Conservation (phyloP, 2,888 invertebrate genomes). For the Ophion slaviceki region DNA sequence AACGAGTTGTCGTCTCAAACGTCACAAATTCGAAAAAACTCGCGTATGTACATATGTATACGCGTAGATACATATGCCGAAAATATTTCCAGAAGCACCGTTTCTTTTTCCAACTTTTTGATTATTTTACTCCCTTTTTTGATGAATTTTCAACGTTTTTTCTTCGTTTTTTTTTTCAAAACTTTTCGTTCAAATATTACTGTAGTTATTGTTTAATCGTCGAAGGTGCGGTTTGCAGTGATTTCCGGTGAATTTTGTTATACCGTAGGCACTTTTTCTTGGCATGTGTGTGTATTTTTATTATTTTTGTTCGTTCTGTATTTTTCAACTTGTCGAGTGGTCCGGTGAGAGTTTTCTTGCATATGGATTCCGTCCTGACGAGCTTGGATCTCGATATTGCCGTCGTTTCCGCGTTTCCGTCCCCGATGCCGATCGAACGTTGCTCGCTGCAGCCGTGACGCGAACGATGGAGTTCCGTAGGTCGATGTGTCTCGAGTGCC, state of each 20-base stretch:
- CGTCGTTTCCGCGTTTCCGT: no score
- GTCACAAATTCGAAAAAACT: slow-evolving; percentile 20
- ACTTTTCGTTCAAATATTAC: not conserved
- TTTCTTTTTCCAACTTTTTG: not conserved
- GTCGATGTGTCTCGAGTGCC: no score
- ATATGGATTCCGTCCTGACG: no score
- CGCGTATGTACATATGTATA: not conserved
- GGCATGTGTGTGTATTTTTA: not conserved
- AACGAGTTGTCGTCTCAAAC: not conserved
- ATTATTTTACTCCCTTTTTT: not conserved
- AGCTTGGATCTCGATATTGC: no score
- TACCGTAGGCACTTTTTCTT: slow-evolving; percentile 79
- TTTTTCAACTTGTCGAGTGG: slow-evolving; percentile 12
- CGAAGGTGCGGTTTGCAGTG: slow-evolving; percentile 41
- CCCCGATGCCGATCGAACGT: no score
- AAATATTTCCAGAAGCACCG: slow-evolving; percentile 12
- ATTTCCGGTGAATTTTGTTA: slow-evolving; percentile 73
- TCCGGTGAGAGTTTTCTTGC: no score
- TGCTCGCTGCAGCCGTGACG: no score
- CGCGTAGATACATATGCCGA: not conserved
- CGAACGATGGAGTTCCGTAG: no score
- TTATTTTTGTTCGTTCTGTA: slow-evolving; percentile 65
- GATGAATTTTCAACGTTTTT: not conserved
- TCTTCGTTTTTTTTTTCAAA: not conserved
- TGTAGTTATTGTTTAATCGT: slow-evolving; percentile 23